Percentiles rank a stretch among this genome's conserved stretches.
These are phyloP conservation scores for Drosophila fungiperda DNA, from an alignment of 2,888 invertebrate species.

Conservation along the genomic window DNA sequence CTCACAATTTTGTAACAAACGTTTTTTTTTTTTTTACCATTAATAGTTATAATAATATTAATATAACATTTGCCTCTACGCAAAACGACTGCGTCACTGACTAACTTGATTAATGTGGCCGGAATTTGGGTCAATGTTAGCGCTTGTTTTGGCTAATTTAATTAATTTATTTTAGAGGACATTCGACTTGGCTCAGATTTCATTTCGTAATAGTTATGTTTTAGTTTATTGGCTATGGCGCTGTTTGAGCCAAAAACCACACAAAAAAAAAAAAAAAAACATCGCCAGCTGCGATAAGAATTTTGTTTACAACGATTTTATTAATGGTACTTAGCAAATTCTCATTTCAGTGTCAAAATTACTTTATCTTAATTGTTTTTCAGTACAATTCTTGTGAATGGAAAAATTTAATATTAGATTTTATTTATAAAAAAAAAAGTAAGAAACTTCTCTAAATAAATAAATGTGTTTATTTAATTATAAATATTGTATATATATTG, in stretches of 20 bases:
- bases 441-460: neutral
- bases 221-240: constrained; percentile 28
- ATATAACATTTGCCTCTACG: neutral
- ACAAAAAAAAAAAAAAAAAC: neutral
- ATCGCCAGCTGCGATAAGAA: constrained; percentile 31
- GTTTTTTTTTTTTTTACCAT: neutral
- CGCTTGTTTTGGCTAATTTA: constrained; percentile 36
- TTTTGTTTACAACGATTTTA: constrained; percentile 39
- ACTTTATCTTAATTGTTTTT: neutral
- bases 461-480: neutral
- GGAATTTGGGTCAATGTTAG: constrained; percentile 67
- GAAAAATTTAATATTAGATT: neutral
- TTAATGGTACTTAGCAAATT: constrained; percentile 16
- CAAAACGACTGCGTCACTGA: constrained; percentile 42
- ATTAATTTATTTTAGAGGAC: constrained; percentile 20
- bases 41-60: constrained; percentile 14
- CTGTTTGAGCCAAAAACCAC: neutral
- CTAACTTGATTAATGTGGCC: constrained; percentile 61
- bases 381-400: constrained; percentile 27
- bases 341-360: constrained; percentile 33
- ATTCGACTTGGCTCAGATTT: neutral
- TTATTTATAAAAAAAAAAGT: neutral
- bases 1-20: constrained; percentile 37
- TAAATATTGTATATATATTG: neutral
- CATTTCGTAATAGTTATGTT: constrained; percentile 16